Evolutionary conservation across 1,140 invertebrate genomes (phyloP), one percentile per base, ranked within the genome.

Genomic region (Cecropterus lyciades): DNA sequence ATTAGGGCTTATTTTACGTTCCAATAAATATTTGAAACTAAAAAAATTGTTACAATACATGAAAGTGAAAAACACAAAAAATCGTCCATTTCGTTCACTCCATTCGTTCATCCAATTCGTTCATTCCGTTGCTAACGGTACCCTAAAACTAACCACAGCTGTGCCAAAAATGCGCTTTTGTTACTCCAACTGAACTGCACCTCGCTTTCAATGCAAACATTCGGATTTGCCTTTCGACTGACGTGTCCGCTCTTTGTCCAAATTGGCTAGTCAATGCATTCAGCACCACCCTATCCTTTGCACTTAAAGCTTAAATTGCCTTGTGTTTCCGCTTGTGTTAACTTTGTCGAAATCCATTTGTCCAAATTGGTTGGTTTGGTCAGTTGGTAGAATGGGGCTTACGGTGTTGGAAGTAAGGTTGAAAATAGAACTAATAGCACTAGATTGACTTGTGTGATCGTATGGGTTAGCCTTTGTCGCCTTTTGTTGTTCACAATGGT

Each of bases 151-250:
- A 24, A 13, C 27, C 27, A 48, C 14, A 37, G 45, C 11, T 4
- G 51, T 62, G 59, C 59, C 59, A 62, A 62, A 51, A 51, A 62
- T 51, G 46, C 33, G 33, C 57, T 60, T 62, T 62, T 62, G 59
- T 62, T 53, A 27, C 59, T 62, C 49, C 59, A 30, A 51, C 59
- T 15, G 43, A 40, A 43, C 40, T 43, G 40, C 49, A 53, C 59
- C 17, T 51, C 59, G 33, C 59, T 62, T 60, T 60, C 59, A 62
- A 49, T 62, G 30, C 59, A 62, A 62, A 62, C 59, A 62, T 62
- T 51, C 57, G 57, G 45, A 49, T 62, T 40, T 40, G 57, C 45
- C 46, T 33, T 49, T 42, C 53, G 57, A 62, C 24, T 49, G 57
- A 62, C 57, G 45, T 40, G 57, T 62, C 45, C 30, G 57, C 57